These are phyloP conservation scores for Pseudomyrmex dendroicus DNA, from an alignment of 1,140 invertebrate species.

Conservation along the genomic window DNA sequence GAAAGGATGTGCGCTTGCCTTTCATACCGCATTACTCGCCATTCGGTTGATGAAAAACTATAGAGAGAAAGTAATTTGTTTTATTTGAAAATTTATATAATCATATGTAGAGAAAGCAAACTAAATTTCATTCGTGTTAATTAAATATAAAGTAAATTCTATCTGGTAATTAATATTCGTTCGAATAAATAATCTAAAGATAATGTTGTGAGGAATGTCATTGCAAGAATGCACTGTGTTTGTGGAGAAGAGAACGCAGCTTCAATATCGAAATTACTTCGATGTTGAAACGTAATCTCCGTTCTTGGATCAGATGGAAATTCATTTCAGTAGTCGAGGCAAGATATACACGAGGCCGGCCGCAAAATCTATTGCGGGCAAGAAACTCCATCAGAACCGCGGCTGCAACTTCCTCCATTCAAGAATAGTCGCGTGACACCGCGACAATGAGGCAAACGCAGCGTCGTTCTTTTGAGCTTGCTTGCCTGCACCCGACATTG, in stretches of 20 bases:
- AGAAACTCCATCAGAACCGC: slow-evolving; percentile 51
- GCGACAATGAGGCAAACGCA: slow-evolving; percentile 65
- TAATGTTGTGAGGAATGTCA: slow-evolving; percentile 5
- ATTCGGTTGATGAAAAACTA: no score
- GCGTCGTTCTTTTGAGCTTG: slow-evolving; percentile 58
- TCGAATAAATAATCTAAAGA: background rate
- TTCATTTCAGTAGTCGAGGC: slow-evolving; percentile 50
- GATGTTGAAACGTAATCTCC: slow-evolving; percentile 47
- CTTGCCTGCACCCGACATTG: slow-evolving; percentile 51
- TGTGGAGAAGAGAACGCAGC: background rate
- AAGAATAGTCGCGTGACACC: slow-evolving; percentile 61
- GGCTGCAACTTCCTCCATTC: slow-evolving; percentile 43
- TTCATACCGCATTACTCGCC: background rate
- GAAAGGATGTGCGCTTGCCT: background rate
- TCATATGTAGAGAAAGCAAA: background rate
- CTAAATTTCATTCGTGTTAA: background rate
- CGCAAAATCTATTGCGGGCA: slow-evolving; percentile 55
- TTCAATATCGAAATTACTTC: background rate
- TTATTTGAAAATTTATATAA: background rate
- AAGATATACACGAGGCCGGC: slow-evolving; percentile 21
- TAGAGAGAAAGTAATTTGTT: no score
- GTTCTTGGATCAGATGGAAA: slow-evolving; percentile 49
- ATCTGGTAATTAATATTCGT: background rate
- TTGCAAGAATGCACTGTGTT: background rate
- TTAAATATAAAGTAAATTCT: background rate